phyloP scores from a whole-genome alignment of 2,888 invertebrate species.

The Campoplex nolae region DNA sequence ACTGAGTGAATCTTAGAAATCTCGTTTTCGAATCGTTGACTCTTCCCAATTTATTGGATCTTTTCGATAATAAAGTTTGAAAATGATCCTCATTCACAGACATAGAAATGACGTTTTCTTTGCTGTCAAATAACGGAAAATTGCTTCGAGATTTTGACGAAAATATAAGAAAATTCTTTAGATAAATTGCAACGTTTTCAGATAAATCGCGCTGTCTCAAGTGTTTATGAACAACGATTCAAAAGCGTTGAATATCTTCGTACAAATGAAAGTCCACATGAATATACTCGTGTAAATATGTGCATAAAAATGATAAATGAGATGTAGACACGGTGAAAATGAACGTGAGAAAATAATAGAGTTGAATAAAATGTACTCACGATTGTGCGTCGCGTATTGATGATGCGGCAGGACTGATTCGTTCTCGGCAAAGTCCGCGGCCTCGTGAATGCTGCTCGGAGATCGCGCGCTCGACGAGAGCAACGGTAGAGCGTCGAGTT shows the following conservation, averaged over 20 bases:
- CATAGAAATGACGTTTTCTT: not conserved
- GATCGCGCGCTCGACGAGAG: constrained; percentile 60
- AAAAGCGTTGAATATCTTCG: not conserved
- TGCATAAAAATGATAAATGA: no score
- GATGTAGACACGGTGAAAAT: not conserved
- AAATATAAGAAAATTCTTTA: not conserved
- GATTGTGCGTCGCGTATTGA: constrained; percentile 83
- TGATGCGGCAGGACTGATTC: constrained; percentile 83
- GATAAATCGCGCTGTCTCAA: not conserved
- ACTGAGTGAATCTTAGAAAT: no score
- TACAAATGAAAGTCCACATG: not conserved
- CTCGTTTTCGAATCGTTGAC: no score
- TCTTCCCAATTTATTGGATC: no score
- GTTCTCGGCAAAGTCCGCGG: constrained; percentile 79
- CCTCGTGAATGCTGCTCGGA: constrained; percentile 74
- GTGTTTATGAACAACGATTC: not conserved
- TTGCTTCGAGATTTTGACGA: not conserved
- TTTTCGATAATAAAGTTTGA: no score
- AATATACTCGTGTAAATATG: no score
- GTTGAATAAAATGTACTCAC: constrained; percentile 78
- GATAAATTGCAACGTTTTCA: not conserved
- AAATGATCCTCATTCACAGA: no score
- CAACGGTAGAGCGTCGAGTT: constrained; percentile 28
- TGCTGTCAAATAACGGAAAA: not conserved
- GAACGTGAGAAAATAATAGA: not conserved